Base-by-base conservation (phyloP, 2,113 vertebrate species). In the Chaenogobius annularis region DNA sequence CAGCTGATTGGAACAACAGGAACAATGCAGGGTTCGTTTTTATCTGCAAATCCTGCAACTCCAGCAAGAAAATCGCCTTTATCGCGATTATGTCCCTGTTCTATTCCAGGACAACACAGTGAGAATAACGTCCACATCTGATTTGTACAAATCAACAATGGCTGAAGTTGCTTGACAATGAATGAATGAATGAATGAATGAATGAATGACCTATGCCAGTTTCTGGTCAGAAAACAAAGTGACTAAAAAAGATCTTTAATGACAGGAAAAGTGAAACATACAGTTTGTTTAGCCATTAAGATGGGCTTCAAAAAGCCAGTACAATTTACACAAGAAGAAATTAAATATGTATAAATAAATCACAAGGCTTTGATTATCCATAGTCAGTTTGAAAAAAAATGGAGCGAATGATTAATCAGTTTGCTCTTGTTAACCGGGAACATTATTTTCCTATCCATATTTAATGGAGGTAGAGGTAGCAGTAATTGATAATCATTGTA, bases 181-280 rank as follows among this genome's bases (percentile, higher is more conserved):
- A 72, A 70, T 72, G 70, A 64, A 71, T 66, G 66, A 54, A 74
- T 52, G 15, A 26, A 44, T 68, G 59, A 72, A 70, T 72, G 70
- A 64, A 71, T 66, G 66, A 54, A 74, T 52, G 8, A 56, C 9
- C 10, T 50, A 13, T 19, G 66, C 22, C 1, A 59, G 66, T 20
- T 20, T 3, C 52, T 20, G 10, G 20, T 0, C 26, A 58, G 22
- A 58, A 58, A 58, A 59, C 22, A 20, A 37, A 58, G 3, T 0
- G 47, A 31, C 83, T 95, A 98, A 96, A 96, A 96, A 88, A 91
- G 93, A 94, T 87, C 78, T 98, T 98, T 96, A 97, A 96, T 98
- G 90, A 94, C 94, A 96, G 94, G 94, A 95, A 94, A 96, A 92
- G 93, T 96, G 93, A 94, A 94, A 95, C 93, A 95, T 93, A 94